Evolutionary conservation across 2,888 invertebrate species (phyloP).

Genomic region (Copidosoma aretas): DNA sequence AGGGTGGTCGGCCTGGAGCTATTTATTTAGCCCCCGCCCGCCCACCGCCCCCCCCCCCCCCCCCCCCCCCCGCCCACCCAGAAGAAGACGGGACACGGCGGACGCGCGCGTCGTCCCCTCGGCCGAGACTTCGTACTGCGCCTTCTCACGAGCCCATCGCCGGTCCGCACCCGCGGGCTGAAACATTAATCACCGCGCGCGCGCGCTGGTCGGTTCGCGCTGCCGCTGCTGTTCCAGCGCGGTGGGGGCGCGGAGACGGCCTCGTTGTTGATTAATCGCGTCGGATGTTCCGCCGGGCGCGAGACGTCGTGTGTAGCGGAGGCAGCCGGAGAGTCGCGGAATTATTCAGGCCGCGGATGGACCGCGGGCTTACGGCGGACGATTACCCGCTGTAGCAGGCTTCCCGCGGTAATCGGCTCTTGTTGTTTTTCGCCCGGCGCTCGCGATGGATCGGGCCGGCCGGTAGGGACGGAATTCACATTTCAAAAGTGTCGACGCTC

Average conservation of each 20-base stretch:
- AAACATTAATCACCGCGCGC: background rate
- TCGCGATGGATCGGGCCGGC: too few relatives aligned
- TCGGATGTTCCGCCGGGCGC: slow-evolving; percentile 19
- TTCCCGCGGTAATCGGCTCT: too few relatives aligned
- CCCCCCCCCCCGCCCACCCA: slow-evolving; percentile 2
- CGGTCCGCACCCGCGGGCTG: too few relatives aligned
- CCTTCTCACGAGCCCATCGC: background rate
- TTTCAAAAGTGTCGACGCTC: too few relatives aligned
- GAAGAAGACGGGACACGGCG: too few relatives aligned
- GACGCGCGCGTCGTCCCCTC: too few relatives aligned
- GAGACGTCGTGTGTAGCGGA: background rate
- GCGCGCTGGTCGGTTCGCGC: background rate
- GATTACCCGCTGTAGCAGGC: slow-evolving; percentile 15
- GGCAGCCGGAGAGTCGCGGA: slow-evolving; percentile 11
- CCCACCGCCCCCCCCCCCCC: too few relatives aligned
- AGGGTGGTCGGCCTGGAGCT: too few relatives aligned
- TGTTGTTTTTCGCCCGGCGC: too few relatives aligned
- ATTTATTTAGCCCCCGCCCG: slow-evolving; percentile 32
- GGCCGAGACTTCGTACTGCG: too few relatives aligned
- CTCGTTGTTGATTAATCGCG: slow-evolving; percentile 28
- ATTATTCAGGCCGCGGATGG: slow-evolving; percentile 35
- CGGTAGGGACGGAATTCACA: too few relatives aligned
- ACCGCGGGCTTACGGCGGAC: slow-evolving; percentile 25
- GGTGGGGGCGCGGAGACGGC: background rate
- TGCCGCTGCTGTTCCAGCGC: too few relatives aligned